A percentile compares a stretch with the other conserved stretches of the same genome.
Evolutionary conservation across 2,113 vertebrate species (phyloP).

Genomic region (Setophaga kirtlandii): DNA sequence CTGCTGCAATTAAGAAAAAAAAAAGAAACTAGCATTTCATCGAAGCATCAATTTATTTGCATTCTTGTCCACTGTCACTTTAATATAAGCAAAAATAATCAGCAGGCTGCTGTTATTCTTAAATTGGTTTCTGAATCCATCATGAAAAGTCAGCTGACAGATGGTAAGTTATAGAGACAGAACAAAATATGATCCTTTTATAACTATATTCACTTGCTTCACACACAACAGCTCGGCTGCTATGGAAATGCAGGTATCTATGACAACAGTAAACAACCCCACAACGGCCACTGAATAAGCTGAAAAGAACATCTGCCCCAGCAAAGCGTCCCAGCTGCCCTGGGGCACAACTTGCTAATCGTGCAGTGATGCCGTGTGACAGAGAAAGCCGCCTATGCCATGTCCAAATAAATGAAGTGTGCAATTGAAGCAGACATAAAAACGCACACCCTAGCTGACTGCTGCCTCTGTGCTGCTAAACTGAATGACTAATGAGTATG

Average conservation of each 20-base stretch:
- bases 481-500: slow-evolving; percentile 68
- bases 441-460: slow-evolving; percentile 68
- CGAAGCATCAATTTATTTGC: slow-evolving; percentile 5
- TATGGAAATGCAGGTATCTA: slow-evolving; percentile 82
- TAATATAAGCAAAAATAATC: slow-evolving; percentile 50
- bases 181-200: slow-evolving; percentile 84
- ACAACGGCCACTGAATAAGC: slow-evolving; percentile 76
- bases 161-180: slow-evolving; percentile 78
- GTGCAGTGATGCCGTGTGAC: slow-evolving; percentile 63
- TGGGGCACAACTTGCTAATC: slow-evolving; percentile 72
- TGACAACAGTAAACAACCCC: slow-evolving; percentile 83
- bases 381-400: slow-evolving; percentile 72
- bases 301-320: slow-evolving; percentile 87
- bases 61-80: slow-evolving; percentile 16
- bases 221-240: slow-evolving; percentile 77
- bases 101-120: slow-evolving; percentile 57
- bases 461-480: slow-evolving; percentile 63
- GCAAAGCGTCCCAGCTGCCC: slow-evolving; percentile 77
- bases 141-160: slow-evolving; percentile 76
- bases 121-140: slow-evolving; percentile 70
- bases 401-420: slow-evolving; percentile 77
- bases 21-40: background rate
- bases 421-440: slow-evolving; percentile 77
- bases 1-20: background rate
- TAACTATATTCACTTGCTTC: slow-evolving; percentile 80